Conservation (phyloP, 1,140 invertebrate species). For the Agrypnia vestita region DNA sequence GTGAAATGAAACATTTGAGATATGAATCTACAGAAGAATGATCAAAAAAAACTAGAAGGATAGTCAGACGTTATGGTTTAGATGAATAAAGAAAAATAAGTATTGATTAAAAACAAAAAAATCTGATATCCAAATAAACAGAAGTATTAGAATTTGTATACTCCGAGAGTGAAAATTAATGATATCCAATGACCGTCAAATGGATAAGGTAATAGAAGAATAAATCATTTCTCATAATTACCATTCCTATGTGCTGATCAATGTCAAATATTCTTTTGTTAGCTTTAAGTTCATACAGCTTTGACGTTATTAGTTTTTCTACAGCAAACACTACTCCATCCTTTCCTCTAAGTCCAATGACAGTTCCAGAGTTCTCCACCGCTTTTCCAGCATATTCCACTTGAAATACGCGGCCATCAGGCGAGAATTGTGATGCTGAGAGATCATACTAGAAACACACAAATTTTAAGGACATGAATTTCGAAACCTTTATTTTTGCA, state of each 20-base stretch:
- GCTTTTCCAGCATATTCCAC: constrained; percentile 99
- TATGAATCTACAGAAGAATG: too few relatives aligned
- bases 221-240: constrained; percentile 67
- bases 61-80: too few relatives aligned
- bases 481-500: background rate
- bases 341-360: constrained; percentile 94
- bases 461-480: constrained; percentile 56
- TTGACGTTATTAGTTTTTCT: constrained; percentile 98
- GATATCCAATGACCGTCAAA: too few relatives aligned
- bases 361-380: constrained; percentile 98
- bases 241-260: constrained; percentile 96
- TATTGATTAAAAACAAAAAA: too few relatives aligned
- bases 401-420: constrained; percentile 98
- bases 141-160: too few relatives aligned
- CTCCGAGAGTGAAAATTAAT: too few relatives aligned
- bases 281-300: constrained; percentile 94
- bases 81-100: too few relatives aligned
- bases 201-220: too few relatives aligned
- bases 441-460: constrained; percentile 92
- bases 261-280: constrained; percentile 96
- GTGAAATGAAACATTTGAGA: too few relatives aligned
- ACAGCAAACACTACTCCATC: constrained; percentile 98
- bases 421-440: constrained; percentile 99
- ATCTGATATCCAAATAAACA: too few relatives aligned
- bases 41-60: too few relatives aligned